Percentiles rank a stretch among this genome's conserved stretches.
phyloP scores from a whole-genome alignment of 2,797 vertebrate species.

The Pteropus rufus region DNA sequence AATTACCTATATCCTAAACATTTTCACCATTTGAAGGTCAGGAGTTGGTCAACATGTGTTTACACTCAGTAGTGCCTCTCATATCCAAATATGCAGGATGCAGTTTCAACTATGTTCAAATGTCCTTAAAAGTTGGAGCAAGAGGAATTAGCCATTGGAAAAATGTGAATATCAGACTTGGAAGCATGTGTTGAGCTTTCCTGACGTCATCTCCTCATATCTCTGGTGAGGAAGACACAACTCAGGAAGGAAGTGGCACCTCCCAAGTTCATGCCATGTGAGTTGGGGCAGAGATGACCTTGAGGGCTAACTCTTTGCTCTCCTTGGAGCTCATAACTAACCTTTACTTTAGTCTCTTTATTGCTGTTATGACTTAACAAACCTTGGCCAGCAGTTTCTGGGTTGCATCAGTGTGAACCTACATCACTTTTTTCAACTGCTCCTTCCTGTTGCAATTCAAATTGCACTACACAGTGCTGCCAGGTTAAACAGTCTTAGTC shows the following conservation, averaged over 20 bases:
- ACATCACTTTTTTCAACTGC: neutral
- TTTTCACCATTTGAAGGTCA: neutral
- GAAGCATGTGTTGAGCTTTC: accelerated
- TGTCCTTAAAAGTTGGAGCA: neutral
- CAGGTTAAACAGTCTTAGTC: neutral
- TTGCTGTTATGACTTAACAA: neutral
- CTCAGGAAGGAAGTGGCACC: neutral
- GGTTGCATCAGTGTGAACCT: neutral
- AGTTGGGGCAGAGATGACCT: neutral
- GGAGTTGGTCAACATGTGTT: neutral
- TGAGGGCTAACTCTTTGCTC: neutral
- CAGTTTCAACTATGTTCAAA: neutral
- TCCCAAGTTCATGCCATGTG: too few species aligned
- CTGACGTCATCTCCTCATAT: neutral
- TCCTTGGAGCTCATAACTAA: neutral
- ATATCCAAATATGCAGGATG: neutral
- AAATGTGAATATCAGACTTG: neutral
- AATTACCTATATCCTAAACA: neutral
- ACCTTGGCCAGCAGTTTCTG: neutral
- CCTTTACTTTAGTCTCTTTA: neutral
- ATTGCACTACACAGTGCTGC: neutral
- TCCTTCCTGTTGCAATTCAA: neutral
- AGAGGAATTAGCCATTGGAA: neutral
- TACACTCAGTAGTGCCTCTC: neutral
- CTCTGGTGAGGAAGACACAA: neutral